Conservation (phyloP, 2,113 vertebrate species). For the Misgurnus mizolepis region DNA sequence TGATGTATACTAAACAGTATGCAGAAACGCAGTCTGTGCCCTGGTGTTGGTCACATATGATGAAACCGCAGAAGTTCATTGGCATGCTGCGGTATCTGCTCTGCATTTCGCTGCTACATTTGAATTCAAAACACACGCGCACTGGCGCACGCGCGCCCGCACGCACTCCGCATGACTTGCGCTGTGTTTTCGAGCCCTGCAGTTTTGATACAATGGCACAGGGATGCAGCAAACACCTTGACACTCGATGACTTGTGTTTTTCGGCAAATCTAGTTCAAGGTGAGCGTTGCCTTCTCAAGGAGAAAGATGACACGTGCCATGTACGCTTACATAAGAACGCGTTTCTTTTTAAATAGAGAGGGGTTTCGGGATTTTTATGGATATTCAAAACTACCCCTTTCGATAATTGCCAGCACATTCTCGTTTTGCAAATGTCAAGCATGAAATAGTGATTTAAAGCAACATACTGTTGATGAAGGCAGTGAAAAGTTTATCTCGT, state of each 20-base stretch:
- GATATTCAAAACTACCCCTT: neutral
- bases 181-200: slow-evolving; percentile 59
- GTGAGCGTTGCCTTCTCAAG: slow-evolving; percentile 52
- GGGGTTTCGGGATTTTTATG: neutral
- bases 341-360: neutral
- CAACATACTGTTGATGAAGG: slow-evolving; percentile 33
- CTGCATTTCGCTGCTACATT: slow-evolving; percentile 75
- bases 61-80: slow-evolving; percentile 61
- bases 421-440: neutral
- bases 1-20: neutral
- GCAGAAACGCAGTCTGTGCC: neutral
- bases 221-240: neutral
- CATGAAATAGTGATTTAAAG: slow-evolving; percentile 13
- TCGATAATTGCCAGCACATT: neutral
- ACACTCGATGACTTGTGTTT: neutral
- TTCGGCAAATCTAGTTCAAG: slow-evolving; percentile 52
- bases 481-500: slow-evolving; percentile 64
- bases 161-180: slow-evolving; percentile 53
- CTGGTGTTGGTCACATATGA: slow-evolving; percentile 37
- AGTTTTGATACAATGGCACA: slow-evolving; percentile 49
- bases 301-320: slow-evolving; percentile 40
- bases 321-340: neutral
- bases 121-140: slow-evolving; percentile 81
- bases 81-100: slow-evolving; percentile 63
- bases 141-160: slow-evolving; percentile 70